Evolutionary conservation across 2,113 vertebrate species (phyloP).

Genomic region (Lucifuga dentata): DNA sequence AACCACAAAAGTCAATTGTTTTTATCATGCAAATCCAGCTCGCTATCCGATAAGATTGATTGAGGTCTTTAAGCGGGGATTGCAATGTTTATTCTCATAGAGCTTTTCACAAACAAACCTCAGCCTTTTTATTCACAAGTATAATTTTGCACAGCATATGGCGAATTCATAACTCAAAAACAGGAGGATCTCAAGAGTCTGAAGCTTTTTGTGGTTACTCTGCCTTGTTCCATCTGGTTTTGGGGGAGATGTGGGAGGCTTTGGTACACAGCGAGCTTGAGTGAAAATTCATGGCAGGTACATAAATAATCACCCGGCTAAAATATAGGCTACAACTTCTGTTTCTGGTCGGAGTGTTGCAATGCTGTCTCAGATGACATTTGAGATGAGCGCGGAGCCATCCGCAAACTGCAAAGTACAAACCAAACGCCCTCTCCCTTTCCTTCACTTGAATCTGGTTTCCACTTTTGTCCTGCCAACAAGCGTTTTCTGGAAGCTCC

Average conservation of each 20-base stretch:
- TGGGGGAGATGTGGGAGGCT: slow-evolving; percentile 70
- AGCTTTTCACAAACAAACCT: slow-evolving; percentile 75
- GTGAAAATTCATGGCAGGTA: slow-evolving; percentile 79
- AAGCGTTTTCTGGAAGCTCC: slow-evolving; percentile 66
- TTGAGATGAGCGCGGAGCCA: slow-evolving; percentile 63
- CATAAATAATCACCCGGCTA: slow-evolving; percentile 80
- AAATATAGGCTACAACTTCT: slow-evolving; percentile 74
- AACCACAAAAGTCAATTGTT: slow-evolving; percentile 71
- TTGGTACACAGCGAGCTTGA: slow-evolving; percentile 68
- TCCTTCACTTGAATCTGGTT: slow-evolving; percentile 68
- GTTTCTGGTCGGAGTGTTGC: slow-evolving; percentile 65
- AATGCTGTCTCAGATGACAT: slow-evolving; percentile 69
- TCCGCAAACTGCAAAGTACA: slow-evolving; percentile 66
- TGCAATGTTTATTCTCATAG: slow-evolving; percentile 69
- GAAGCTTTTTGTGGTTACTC: slow-evolving; percentile 70
- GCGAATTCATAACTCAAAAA: slow-evolving; percentile 72
- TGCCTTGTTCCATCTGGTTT: slow-evolving; percentile 78
- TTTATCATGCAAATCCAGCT: slow-evolving; percentile 73
- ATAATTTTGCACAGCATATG: slow-evolving; percentile 75
- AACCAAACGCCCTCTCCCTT: slow-evolving; percentile 65
- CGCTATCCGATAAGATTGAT: slow-evolving; percentile 70
- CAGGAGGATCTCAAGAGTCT: slow-evolving; percentile 68
- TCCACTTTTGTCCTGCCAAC: slow-evolving; percentile 79
- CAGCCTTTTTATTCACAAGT: slow-evolving; percentile 61
- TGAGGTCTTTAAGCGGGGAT: slow-evolving; percentile 70